Conservation (phyloP, 2,888 invertebrate species). For the Notodromas monacha region DNA sequence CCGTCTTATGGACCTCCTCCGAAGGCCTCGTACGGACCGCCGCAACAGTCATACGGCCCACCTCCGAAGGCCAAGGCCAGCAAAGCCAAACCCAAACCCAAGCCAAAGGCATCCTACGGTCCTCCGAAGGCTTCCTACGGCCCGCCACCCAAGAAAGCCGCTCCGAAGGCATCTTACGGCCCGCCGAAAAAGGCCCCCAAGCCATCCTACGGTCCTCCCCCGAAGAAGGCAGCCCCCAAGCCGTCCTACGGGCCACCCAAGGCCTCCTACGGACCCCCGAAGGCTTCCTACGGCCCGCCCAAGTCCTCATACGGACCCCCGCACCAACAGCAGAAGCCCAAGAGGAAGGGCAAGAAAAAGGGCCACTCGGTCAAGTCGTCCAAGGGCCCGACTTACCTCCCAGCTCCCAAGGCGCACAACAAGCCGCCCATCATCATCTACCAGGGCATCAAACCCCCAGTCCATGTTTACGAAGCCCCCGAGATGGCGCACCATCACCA, state of each 20-base stretch:
- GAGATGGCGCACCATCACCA: too few species aligned
- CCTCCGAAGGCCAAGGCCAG: conserved; percentile 11
- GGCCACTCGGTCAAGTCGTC: too few species aligned
- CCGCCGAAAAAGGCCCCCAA: conserved; percentile 10
- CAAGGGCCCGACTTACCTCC: conserved; percentile 11
- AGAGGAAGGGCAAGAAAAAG: background rate
- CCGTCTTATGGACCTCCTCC: conserved; percentile 8
- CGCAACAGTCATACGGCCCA: conserved; percentile 9
- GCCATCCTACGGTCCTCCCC: conserved; percentile 7
- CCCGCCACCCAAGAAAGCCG: conserved; percentile 7
- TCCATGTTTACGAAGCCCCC: conserved; percentile 15
- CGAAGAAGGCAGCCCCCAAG: conserved; percentile 7
- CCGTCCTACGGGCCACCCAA: conserved; percentile 6
- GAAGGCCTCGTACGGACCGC: conserved; percentile 1
- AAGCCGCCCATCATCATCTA: conserved; percentile 16
- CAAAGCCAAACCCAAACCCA: conserved; percentile 8
- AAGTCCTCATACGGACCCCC: conserved; percentile 9
- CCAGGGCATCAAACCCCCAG: conserved; percentile 15
- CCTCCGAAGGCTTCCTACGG: conserved; percentile 8
- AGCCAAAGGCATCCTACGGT: background rate
- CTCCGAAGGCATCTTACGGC: conserved; percentile 12
- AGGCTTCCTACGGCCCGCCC: conserved; percentile 10
- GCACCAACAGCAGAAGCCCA: conserved; percentile 9
- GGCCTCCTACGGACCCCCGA: conserved; percentile 8
- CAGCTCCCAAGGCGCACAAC: conserved; percentile 13